Conservation (phyloP, 1,140 invertebrate genomes). For the Solen grandis region DNA sequence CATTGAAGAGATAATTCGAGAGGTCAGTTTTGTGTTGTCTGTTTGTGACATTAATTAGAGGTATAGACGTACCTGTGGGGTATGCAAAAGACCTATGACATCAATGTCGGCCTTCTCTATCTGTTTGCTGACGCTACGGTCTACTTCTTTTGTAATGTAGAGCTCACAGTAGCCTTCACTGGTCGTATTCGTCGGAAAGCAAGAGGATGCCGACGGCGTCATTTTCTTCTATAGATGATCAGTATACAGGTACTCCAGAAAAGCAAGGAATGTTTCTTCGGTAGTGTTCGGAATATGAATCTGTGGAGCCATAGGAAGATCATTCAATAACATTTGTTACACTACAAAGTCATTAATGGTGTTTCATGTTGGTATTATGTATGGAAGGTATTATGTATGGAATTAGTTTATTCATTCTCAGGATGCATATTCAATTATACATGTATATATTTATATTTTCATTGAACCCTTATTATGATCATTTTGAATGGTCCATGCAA, state of each 20-base stretch:
- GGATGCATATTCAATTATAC: no score
- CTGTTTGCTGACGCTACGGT: constrained; percentile 66
- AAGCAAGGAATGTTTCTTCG: constrained; percentile 70
- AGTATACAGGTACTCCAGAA: constrained; percentile 77
- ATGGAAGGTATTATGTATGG: no score
- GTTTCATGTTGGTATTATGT: no score
- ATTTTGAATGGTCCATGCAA: no score
- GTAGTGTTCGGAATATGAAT: constrained; percentile 64
- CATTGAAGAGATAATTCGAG: background rate
- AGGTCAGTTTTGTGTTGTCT: background rate
- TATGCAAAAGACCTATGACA: constrained; percentile 74
- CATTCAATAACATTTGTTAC: no score
- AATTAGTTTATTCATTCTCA: no score
- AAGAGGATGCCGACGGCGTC: constrained; percentile 72
- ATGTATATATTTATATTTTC: no score
- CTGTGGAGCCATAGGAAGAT: no score
- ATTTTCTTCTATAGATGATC: constrained; percentile 75
- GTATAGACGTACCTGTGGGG: constrained; percentile 66
- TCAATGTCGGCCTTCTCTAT: constrained; percentile 77
- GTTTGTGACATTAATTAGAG: background rate
- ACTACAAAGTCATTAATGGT: no score
- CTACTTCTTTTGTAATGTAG: constrained; percentile 78
- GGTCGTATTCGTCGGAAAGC: constrained; percentile 73
- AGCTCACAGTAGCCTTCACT: constrained; percentile 74
- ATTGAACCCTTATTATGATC: no score